Conservation (phyloP, 2,888 invertebrate genomes). For the Alviniconcha strummeri region DNA sequence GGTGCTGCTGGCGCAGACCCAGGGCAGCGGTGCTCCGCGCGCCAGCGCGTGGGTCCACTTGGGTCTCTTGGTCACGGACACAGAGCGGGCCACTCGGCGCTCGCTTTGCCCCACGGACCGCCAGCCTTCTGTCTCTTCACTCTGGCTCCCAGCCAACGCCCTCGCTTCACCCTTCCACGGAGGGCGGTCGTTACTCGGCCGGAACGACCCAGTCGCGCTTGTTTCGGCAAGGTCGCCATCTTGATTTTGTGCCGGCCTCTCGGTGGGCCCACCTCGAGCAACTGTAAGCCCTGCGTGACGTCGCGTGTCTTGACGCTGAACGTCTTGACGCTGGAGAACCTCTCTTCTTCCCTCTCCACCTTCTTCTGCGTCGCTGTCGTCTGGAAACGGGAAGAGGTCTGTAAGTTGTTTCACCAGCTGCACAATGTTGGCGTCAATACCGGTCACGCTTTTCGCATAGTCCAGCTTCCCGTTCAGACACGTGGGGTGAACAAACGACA, state of each 20-base stretch:
- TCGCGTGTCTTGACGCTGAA: not conserved
- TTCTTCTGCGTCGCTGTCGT: too few species aligned
- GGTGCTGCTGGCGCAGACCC: constrained; percentile 23
- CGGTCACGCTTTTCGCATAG: constrained; percentile 12
- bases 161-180: too few species aligned
- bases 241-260: too few species aligned
- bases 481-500: constrained; percentile 21
- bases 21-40: not conserved
- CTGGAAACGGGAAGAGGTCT: not conserved
- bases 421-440: constrained; percentile 19
- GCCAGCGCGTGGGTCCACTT: not conserved
- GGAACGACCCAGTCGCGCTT: too few species aligned
- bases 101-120: not conserved
- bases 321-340: not conserved
- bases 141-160: too few species aligned
- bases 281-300: too few species aligned
- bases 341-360: not conserved
- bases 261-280: too few species aligned
- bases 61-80: not conserved
- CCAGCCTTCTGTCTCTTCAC: too few species aligned
- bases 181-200: too few species aligned
- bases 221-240: too few species aligned
- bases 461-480: constrained; percentile 6
- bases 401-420: constrained; percentile 3
- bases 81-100: too few species aligned